phyloP scores from a whole-genome alignment of 2,797 vertebrate genomes.

The Helarctos malayanus region DNA sequence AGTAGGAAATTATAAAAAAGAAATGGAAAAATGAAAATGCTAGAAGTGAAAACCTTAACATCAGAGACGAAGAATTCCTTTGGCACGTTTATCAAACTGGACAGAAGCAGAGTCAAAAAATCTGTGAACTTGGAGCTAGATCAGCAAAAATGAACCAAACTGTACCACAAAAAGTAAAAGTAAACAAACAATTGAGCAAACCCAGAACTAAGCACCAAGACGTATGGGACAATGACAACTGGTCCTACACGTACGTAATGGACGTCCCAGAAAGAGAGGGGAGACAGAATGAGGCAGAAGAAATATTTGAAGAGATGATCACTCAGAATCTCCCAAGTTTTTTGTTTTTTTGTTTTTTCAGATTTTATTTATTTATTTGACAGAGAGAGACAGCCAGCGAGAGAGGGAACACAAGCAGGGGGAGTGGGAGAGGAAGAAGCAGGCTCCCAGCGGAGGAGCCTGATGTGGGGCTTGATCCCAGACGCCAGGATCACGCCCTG shows the following conservation, averaged over 20 bases:
- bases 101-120: conserved; percentile 40
- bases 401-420: too few species aligned
- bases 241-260: not conserved
- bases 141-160: conserved; percentile 50
- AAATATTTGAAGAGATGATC: conserved; percentile 21
- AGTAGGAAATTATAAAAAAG: not conserved
- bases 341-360: too few species aligned
- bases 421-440: too few species aligned
- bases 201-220: not conserved
- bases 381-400: too few species aligned
- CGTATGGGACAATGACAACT: not conserved
- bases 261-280: not conserved
- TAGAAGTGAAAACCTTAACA: conserved; percentile 28
- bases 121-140: not conserved
- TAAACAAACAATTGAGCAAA: not conserved
- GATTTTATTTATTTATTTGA: too few species aligned
- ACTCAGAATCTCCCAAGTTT: conserved; percentile 36
- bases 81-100: conserved; percentile 28
- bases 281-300: not conserved
- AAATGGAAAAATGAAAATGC: not conserved
- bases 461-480: too few species aligned
- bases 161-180: conserved; percentile 2
- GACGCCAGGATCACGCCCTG: too few species aligned
- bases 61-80: conserved; percentile 52
- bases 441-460: too few species aligned